Percentiles rank a stretch among this genome's conserved stretches.
These are phyloP conservation scores for Hirtodrosophila confusa DNA, from an alignment of 2,888 invertebrate genomes.

Conservation along the genomic window DNA sequence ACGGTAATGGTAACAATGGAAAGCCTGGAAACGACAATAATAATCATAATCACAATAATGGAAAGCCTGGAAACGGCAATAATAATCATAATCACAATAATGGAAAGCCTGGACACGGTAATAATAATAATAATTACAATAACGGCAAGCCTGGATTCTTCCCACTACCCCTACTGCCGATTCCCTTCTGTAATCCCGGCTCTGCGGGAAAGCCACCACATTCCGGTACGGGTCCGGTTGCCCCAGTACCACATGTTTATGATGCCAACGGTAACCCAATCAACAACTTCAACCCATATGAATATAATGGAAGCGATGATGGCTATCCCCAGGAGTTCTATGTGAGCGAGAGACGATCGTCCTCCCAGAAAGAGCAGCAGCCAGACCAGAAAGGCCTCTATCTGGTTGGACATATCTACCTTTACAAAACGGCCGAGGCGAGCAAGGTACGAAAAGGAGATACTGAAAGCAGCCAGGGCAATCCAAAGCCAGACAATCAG, in stretches of 20 bases:
- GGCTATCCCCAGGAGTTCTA: constrained; percentile 17
- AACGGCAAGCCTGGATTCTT: constrained; percentile 18
- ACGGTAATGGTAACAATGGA: not conserved
- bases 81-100: not conserved
- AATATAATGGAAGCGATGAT: not conserved
- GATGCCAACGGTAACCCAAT: no score
- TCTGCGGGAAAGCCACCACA: constrained; percentile 2
- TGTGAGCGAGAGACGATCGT: constrained; percentile 12
- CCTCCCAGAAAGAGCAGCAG: not conserved
- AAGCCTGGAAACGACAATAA: no score
- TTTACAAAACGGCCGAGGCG: constrained; percentile 24
- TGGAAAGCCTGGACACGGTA: no score
- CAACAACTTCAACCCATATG: constrained; percentile 11
- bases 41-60: no score
- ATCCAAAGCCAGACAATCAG: not conserved
- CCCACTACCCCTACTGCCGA: constrained; percentile 50
- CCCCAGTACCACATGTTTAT: no score
- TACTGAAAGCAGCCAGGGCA: not conserved
- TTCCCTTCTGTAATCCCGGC: constrained; percentile 48
- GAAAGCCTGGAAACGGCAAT: not conserved
- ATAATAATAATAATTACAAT: no score
- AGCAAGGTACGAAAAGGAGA: not conserved
- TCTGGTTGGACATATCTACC: constrained; percentile 45
- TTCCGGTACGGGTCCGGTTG: not conserved
- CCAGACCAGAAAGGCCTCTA: constrained; percentile 17